These are phyloP conservation scores for Venturia canescens DNA, from an alignment of 1,140 invertebrate genomes.

Conservation along the genomic window DNA sequence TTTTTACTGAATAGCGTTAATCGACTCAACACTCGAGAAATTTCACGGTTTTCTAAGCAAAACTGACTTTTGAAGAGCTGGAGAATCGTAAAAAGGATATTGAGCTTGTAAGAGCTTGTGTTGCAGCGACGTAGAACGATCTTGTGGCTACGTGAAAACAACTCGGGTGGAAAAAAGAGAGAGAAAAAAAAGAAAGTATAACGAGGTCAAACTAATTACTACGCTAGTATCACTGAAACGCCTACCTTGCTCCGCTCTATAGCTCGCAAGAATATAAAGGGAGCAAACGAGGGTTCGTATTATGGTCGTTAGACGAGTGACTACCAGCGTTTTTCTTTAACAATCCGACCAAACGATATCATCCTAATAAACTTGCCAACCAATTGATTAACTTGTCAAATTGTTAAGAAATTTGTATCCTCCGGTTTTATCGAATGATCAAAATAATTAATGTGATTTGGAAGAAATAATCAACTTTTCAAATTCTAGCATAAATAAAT, in stretches of 20 bases:
- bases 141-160: neutral
- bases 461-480: too few relatives aligned
- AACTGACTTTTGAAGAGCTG: neutral
- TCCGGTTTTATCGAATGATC: too few relatives aligned
- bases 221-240: constrained; percentile 2
- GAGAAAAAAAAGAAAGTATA: constrained; percentile 10
- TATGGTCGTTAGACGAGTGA: constrained; percentile 7
- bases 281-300: constrained; percentile 4
- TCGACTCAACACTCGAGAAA: neutral
- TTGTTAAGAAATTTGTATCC: neutral
- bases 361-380: neutral
- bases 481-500: too few relatives aligned
- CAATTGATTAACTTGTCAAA: neutral
- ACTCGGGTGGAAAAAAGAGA: neutral
- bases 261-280: neutral
- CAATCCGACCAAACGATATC: neutral
- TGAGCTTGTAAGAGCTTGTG: constrained; percentile 12
- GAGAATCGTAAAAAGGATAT: neutral
- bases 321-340: neutral
- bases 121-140: neutral
- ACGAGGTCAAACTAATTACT: constrained; percentile 22
- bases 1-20: too few relatives aligned
- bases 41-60: neutral
- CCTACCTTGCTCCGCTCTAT: neutral
- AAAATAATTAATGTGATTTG: too few relatives aligned